Conservation (phyloP, 2,797 vertebrate species). For the Hemitrygon akajei region DNA sequence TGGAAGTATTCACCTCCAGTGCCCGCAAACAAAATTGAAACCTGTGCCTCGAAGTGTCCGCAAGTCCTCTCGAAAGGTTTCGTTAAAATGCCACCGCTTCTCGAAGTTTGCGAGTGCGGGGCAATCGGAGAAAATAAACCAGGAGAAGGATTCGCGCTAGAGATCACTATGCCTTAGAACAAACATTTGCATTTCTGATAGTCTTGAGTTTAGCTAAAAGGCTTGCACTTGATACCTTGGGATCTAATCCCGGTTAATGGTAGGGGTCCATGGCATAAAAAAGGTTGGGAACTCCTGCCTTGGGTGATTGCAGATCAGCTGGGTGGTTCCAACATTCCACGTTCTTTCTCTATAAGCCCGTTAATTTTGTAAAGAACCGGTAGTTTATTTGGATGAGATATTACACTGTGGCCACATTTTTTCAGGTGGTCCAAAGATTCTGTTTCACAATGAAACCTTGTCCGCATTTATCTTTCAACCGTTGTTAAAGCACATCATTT, state of each 20-base stretch:
- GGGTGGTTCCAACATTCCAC: neutral
- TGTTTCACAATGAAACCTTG: neutral
- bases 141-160: neutral
- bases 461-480: neutral
- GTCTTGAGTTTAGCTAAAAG: neutral
- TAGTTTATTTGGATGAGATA: neutral
- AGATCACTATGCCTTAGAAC: neutral
- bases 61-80: neutral
- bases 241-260: too few relatives aligned
- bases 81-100: neutral
- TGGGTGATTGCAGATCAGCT: neutral
- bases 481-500: neutral
- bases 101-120: neutral
- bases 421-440: neutral
- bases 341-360: neutral
- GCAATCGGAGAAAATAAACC: neutral
- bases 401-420: neutral
- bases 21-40: neutral
- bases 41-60: neutral
- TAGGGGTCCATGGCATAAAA: too few relatives aligned
- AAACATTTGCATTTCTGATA: neutral
- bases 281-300: too few relatives aligned
- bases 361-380: neutral
- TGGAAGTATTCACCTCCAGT: neutral
- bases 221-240: neutral